Evolutionary conservation across 2,888 invertebrate genomes (phyloP).

Genomic region (Euplagia quadripunctaria): DNA sequence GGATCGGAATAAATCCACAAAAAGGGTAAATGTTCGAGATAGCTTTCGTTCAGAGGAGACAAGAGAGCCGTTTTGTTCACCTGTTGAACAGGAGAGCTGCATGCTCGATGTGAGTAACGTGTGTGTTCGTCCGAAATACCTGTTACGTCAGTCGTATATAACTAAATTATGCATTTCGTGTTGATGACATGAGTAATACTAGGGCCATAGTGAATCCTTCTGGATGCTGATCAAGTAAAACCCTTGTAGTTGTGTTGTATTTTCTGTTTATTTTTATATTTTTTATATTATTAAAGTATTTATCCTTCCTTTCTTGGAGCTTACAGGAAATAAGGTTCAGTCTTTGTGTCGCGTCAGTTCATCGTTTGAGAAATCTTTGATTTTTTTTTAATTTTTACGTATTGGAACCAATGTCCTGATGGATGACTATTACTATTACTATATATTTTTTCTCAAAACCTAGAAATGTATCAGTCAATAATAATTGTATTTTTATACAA

Average conservation of each 20-base stretch:
- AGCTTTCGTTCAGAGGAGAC: conserved; percentile 40
- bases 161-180: conserved; percentile 7
- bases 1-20: conserved; percentile 21
- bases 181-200: background rate
- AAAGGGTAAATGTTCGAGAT: conserved; percentile 21
- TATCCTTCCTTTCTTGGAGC: no score
- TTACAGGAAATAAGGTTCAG: no score
- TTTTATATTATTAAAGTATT: no score
- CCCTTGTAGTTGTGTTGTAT: background rate
- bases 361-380: no score
- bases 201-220: background rate
- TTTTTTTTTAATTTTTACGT: no score
- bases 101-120: conserved; percentile 21
- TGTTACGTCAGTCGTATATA: conserved; percentile 15
- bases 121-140: conserved; percentile 22
- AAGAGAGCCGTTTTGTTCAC: conserved; percentile 52
- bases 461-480: no score
- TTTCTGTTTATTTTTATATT: no score
- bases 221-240: background rate
- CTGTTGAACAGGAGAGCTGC: conserved; percentile 52
- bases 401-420: no score
- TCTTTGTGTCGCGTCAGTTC: no score
- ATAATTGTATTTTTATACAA: no score
- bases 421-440: no score
- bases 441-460: no score